Evolutionary conservation across 2,888 invertebrate species (phyloP).

Genomic region (Nephrotoma flavescens): DNA sequence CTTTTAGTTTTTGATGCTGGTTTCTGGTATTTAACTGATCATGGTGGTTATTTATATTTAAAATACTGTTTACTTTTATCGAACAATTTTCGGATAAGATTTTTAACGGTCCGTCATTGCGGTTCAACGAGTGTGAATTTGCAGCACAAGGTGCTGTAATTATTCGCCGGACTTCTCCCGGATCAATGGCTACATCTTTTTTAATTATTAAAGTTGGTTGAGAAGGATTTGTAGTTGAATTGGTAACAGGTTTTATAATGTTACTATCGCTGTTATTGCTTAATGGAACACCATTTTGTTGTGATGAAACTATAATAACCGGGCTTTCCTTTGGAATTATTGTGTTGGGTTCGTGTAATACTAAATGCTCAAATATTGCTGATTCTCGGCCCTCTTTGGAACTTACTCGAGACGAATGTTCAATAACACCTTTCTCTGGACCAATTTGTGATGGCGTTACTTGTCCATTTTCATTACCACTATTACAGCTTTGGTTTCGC

Average conservation of each 20-base stretch:
- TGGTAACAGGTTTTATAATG: not conserved
- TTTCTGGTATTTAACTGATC: not conserved
- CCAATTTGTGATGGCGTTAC: not conserved
- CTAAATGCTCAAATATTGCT: not conserved
- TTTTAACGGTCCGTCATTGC: not conserved
- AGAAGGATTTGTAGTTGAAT: not conserved
- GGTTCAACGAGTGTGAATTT: not conserved
- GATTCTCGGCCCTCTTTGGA: not conserved
- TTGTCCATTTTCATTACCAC: not conserved
- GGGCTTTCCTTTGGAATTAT: conserved; percentile 28
- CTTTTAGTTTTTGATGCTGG: not conserved
- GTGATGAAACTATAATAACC: conserved; percentile 24
- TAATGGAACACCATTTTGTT: conserved; percentile 12
- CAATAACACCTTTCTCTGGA: not conserved
- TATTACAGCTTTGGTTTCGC: conserved; percentile 26
- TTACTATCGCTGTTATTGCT: conserved; percentile 5
- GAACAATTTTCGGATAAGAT: not conserved
- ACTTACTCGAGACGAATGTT: not conserved
- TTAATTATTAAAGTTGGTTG: conserved; percentile 18
- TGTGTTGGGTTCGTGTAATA: not conserved
- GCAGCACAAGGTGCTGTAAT: conserved; percentile 9
- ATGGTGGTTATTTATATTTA: not conserved
- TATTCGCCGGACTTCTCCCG: conserved; percentile 15
- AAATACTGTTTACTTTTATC: not conserved
- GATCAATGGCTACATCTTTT: conserved; percentile 32